Base-by-base conservation (phyloP, 2,888 invertebrate genomes). In the Lithophane ornitopus region DNA sequence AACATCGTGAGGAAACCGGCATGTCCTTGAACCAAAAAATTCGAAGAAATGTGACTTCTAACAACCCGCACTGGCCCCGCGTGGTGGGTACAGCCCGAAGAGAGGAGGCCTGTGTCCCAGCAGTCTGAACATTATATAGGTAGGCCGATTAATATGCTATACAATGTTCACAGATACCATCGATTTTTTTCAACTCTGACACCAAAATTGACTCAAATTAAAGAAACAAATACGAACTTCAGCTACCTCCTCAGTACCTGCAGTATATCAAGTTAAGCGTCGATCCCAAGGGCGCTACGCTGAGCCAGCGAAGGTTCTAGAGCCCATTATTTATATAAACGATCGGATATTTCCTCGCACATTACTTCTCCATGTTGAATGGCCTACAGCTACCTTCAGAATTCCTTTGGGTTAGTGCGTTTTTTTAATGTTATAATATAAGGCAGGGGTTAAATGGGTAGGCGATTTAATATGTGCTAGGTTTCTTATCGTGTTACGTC, bases 291-390 rank as follows among this genome's bases (percentile, higher is more conserved):
- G 82, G 84, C 22, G 59, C 73, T 73, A 52, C 80, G 81, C 84
- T 79, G 74, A 81, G 56, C 76, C 72, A 82, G 74, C 84, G 49
- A 84, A 79, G 82, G 77, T 85, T 84, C 86, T 65, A 74, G 67
- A 74, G 72, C 65, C 86, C 84, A 86, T 86, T 75, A 86, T 65
- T 80, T 85, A 85, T 76, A 84, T 84, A 85, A 85, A 86, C 85
- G 85, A 86, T 72, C 84, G 70, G 79, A 84, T 76, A 80, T 87
- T 85, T 76, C 79, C 44, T 70, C 69, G 39, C 67, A 63, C 79
- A 76, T 79, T 85, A 74, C 68, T 80, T 69, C 44, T 41, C 70
- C 44, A 72, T 77, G 72, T 80, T 68, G 56, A 76, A 62, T 77
- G 70, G 58, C 52, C 34, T 71, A 19, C 49, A 49, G 22, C 22